These are phyloP conservation scores for Eristalis tenax DNA, from an alignment of 2,888 invertebrate species.

Conservation along the genomic window DNA sequence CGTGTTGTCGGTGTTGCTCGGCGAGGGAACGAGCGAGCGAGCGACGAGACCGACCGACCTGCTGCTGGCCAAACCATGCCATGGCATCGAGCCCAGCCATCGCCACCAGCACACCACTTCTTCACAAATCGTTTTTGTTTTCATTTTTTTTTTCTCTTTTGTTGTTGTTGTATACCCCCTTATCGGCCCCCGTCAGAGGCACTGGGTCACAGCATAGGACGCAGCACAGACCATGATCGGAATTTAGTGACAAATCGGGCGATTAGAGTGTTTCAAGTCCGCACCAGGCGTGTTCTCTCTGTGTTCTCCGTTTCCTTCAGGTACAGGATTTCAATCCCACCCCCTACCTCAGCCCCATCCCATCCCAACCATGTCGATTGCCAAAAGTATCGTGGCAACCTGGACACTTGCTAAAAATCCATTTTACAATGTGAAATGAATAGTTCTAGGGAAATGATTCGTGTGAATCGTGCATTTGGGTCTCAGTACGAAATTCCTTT, in stretches of 20 bases:
- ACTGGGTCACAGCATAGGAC: background rate
- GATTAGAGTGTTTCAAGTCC: slow-evolving; percentile 40
- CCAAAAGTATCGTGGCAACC: slow-evolving; percentile 59
- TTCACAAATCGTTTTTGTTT: background rate
- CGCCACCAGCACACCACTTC: slow-evolving; percentile 11
- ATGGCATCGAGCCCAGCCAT: background rate
- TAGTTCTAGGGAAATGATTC: slow-evolving; percentile 68
- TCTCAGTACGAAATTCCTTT: background rate
- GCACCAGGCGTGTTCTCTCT: background rate
- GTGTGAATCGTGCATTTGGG: slow-evolving; percentile 69
- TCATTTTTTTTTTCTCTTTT: background rate
- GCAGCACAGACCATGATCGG: slow-evolving; percentile 19
- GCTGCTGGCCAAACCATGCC: background rate
- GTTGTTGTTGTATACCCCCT: background rate
- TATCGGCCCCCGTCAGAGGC: no score
- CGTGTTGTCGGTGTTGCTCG: slow-evolving; percentile 51
- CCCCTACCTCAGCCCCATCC: background rate
- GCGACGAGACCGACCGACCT: slow-evolving; percentile 12
- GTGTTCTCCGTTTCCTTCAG: background rate
- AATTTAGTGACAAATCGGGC: slow-evolving; percentile 54
- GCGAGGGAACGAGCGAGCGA: background rate
- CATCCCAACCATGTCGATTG: background rate
- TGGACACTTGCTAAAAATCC: slow-evolving; percentile 59
- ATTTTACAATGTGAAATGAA: slow-evolving; percentile 65
- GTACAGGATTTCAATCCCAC: slow-evolving; percentile 13